A percentile compares a stretch with the other conserved stretches of the same genome.
Conservation (phyloP, 2,888 invertebrate genomes). For the Melanotus villosus region DNA sequence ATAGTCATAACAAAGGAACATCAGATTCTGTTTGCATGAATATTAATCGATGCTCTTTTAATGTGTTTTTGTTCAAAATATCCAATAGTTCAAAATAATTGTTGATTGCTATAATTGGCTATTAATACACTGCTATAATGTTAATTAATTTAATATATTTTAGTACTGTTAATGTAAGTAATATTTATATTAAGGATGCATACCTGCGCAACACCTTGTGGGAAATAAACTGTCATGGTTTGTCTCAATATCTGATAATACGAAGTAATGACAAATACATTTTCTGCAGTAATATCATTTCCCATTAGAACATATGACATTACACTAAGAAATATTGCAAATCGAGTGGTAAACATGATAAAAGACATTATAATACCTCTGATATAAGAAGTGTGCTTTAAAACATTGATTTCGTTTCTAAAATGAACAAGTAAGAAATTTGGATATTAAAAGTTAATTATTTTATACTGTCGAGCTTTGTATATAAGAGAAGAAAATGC, state of each 20-base stretch:
- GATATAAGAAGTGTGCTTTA: slow-evolving; percentile 75
- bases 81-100: too few species aligned
- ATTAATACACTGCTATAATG: too few species aligned
- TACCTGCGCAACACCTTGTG: slow-evolving; percentile 73
- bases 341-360: slow-evolving; percentile 81
- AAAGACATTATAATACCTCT: slow-evolving; percentile 78
- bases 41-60: too few species aligned
- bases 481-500: slow-evolving; percentile 79
- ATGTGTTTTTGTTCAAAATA: too few species aligned
- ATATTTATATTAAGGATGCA: too few species aligned
- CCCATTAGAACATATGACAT: slow-evolving; percentile 70
- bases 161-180: too few species aligned
- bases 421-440: too few species aligned
- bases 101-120: too few species aligned
- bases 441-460: too few species aligned
- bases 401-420: slow-evolving; percentile 71
- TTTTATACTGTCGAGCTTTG: slow-evolving; percentile 56
- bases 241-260: slow-evolving; percentile 76
- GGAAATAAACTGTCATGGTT: slow-evolving; percentile 74
- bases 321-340: slow-evolving; percentile 79
- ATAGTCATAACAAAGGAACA: too few species aligned
- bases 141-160: too few species aligned
- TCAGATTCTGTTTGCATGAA: too few species aligned
- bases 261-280: slow-evolving; percentile 72
- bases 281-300: slow-evolving; percentile 66